Evolutionary conservation across 2,113 vertebrate genomes (phyloP).

Genomic region (Notothenia rossii): DNA sequence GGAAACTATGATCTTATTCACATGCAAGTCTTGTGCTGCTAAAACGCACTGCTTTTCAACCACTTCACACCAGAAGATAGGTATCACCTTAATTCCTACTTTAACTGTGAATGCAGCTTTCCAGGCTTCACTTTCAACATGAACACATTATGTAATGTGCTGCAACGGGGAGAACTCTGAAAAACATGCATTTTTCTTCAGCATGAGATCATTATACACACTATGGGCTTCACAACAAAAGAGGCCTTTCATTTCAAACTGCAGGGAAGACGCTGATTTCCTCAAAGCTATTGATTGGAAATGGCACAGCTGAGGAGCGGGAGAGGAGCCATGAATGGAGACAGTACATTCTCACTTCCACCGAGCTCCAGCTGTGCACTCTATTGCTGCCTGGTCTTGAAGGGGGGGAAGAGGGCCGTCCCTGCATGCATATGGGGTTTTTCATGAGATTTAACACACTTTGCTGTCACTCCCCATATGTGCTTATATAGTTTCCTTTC

Average conservation of each 20-base stretch:
- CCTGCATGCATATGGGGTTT: conserved; percentile 41
- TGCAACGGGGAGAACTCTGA: conserved; percentile 47
- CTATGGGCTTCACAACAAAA: conserved; percentile 67
- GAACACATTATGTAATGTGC: conserved; percentile 69
- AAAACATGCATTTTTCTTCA: conserved; percentile 52
- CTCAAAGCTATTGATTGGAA: conserved; percentile 78
- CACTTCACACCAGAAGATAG: conserved; percentile 45
- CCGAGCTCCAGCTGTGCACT: conserved; percentile 76
- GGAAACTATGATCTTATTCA: conserved; percentile 64
- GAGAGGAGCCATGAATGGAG: conserved; percentile 66
- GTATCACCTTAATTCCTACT: conserved; percentile 57
- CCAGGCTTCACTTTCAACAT: conserved; percentile 50
- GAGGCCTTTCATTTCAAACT: conserved; percentile 74
- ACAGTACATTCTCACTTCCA: conserved; percentile 64
- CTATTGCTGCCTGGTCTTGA: conserved; percentile 56
- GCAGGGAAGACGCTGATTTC: conserved; percentile 71
- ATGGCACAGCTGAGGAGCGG: conserved; percentile 75
- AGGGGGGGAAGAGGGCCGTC: conserved; percentile 43
- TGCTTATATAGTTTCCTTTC: conserved; percentile 41
- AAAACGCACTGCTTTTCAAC: conserved; percentile 47
- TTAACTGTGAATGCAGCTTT: conserved; percentile 34
- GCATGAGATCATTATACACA: conserved; percentile 62
- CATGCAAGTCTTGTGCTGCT: conserved; percentile 66
- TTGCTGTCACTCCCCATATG: conserved; percentile 37
- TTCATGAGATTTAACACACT: conserved; percentile 51